Conservation (phyloP, 1,140 invertebrate species). For the Drosophila pseudoobscura region DNA sequence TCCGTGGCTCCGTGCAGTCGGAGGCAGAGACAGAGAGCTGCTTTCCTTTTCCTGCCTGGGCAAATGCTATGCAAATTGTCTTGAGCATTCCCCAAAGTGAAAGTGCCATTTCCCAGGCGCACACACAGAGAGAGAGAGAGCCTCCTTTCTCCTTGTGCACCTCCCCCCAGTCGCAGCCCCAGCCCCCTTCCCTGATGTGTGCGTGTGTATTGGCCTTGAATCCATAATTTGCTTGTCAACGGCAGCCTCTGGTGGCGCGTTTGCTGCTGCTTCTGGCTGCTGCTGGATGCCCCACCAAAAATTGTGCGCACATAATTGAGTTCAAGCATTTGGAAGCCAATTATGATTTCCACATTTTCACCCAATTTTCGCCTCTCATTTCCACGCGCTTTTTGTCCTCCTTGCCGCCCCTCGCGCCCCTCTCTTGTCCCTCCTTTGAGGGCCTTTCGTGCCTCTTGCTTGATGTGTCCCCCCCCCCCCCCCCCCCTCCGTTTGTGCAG, state of each 20-base stretch:
- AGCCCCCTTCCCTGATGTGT: constrained; percentile 9
- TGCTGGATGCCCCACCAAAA: constrained; percentile 33
- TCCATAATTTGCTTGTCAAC: constrained; percentile 81
- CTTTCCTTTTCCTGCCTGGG: constrained; percentile 19
- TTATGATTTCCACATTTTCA: constrained; percentile 76
- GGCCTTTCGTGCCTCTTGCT: constrained; percentile 13
- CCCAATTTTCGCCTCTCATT: constrained; percentile 4
- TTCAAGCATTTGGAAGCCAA: constrained; percentile 81
- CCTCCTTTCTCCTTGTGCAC: neutral
- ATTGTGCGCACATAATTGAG: constrained; percentile 78
- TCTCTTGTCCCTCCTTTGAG: too few relatives aligned
- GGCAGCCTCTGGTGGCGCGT: constrained; percentile 31
- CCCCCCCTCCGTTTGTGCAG: too few relatives aligned
- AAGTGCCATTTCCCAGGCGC: constrained; percentile 65
- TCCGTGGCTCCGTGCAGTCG: constrained; percentile 3
- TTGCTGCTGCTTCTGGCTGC: too few relatives aligned
- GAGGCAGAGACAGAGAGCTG: constrained; percentile 9
- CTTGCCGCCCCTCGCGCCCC: too few relatives aligned
- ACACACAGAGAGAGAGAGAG: constrained; percentile 4
- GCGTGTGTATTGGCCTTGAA: constrained; percentile 64
- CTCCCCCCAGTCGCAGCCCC: neutral
- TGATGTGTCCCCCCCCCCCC: too few relatives aligned
- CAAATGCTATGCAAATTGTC: constrained; percentile 70
- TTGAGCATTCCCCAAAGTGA: constrained; percentile 65
- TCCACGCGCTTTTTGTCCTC: too few relatives aligned